phyloP scores from a whole-genome alignment of 2,888 invertebrate genomes.

The Artemia sp. region DNA sequence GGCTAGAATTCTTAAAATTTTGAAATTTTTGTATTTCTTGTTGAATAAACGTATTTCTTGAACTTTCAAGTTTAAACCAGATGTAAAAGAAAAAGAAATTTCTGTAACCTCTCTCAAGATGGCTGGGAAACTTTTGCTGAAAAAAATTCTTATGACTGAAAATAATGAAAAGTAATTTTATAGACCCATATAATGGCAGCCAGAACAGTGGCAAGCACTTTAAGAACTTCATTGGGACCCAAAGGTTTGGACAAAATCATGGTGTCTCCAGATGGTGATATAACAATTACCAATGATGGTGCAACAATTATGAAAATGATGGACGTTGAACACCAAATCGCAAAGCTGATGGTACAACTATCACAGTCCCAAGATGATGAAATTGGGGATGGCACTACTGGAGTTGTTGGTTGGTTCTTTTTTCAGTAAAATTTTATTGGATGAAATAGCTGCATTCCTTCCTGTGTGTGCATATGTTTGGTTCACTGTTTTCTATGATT shows the following conservation, averaged over 20 bases:
- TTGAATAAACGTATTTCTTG: no score
- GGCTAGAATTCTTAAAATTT: no score
- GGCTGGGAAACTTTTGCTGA: no score
- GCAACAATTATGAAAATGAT: constrained; percentile 97
- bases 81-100: no score
- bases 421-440: neutral
- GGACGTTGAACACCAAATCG: constrained; percentile 98
- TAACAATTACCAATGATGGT: constrained; percentile 95
- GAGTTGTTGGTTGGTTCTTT: constrained; percentile 54
- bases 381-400: constrained; percentile 98
- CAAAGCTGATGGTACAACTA: constrained; percentile 90
- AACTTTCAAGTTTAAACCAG: no score
- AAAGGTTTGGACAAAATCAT: constrained; percentile 95
- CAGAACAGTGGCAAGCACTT: constrained; percentile 68
- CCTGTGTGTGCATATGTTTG: neutral
- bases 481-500: neutral
- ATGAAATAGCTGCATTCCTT: no score
- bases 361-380: constrained; percentile 99
- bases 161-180: constrained; percentile 29
- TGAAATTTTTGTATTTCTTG: no score
- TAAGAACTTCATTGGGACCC: constrained; percentile 87
- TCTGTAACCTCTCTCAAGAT: no score
- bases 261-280: constrained; percentile 90
- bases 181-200: constrained; percentile 98
- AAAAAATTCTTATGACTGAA: neutral